These are phyloP conservation scores for Picus viridis DNA, from an alignment of 2,797 vertebrate genomes.

Conservation along the genomic window DNA sequence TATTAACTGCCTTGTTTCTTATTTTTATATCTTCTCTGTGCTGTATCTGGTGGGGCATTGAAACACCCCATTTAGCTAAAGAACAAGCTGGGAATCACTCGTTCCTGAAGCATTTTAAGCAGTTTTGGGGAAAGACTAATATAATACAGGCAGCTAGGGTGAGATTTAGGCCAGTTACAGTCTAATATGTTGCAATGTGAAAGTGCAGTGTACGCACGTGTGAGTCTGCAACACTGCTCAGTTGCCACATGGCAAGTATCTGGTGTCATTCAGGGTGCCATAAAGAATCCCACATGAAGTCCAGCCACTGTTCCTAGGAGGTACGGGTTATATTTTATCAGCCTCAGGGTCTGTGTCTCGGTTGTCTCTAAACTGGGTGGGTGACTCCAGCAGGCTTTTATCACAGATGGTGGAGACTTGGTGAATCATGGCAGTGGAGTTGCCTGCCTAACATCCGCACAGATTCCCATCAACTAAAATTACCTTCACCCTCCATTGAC, in stretches of 20 bases:
- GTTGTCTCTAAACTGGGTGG: no score
- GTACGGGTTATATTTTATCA: neutral
- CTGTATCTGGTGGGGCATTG: neutral
- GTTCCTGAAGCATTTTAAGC: neutral
- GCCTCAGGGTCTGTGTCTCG: neutral
- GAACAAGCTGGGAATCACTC: neutral
- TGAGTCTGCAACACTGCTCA: neutral
- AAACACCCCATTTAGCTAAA: neutral
- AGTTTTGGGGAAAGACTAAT: neutral
- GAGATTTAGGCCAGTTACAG: neutral
- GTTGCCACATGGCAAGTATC: neutral
- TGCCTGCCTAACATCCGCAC: neutral
- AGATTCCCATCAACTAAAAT: neutral
- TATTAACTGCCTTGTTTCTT: conserved; percentile 16
- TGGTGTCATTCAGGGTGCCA: neutral
- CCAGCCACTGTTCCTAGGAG: neutral
- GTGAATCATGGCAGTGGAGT: neutral
- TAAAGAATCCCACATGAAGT: neutral
- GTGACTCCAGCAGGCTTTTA: neutral
- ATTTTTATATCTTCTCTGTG: neutral
- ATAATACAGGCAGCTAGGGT: neutral
- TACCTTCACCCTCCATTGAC: neutral
- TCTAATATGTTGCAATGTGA: neutral
- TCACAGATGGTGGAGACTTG: neutral
- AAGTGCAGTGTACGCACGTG: neutral